Evolutionary conservation across 92 coral and sea anemone genomes (phyloP), one percentile per base, ranked within the genome.

Genomic region (Umimayanthus chanpuru): DNA sequence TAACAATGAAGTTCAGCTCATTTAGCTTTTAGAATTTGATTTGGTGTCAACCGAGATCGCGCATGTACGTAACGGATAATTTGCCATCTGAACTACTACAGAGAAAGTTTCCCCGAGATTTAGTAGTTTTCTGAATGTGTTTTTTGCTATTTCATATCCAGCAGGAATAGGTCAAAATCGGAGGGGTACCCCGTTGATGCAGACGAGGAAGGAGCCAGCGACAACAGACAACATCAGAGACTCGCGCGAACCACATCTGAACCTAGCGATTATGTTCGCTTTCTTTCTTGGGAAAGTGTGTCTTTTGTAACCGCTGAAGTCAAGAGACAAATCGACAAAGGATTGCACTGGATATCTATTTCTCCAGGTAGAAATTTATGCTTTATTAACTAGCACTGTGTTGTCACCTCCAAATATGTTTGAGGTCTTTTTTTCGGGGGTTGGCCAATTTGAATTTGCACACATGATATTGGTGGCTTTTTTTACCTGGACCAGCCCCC

Each of bases 221-320:
- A 41, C 18, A 68, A 16, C 58, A 55, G 38, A 64, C 78, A 28
- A 41, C 87, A 68, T 28, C 30, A 43, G 61, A 70, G 38, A 9
- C 64, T 83, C 28, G 43, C 87, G 28, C 78, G 87, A 43, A 83
- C 87, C 21, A 55, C 87, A 9, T 83, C 87, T 10, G 87, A 83
- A 30, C 87, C 85, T 9, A 81, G 90, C 38, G 83, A 84, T 80
- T 88, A 92, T 32, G 86, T 90, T 65, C 88, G 96, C 4, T 95
- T 94, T 80, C 84, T 97, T 11, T 91, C 98, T 7, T 92, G 95
- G 94, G 95, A 95, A 61, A 92, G 94, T 76, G 95, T 95, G 41
- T 91, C 96, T 53, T 97, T 92, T 92, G 81, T 95, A 92, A 96
- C 94, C 32, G 93, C 91, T 18, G 93, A 93, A 56, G 64, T 95